A percentile compares a stretch with the other conserved stretches of the same genome.
These are phyloP conservation scores for Trichopoda pennipes DNA, from an alignment of 2,888 invertebrate genomes.

Conservation along the genomic window DNA sequence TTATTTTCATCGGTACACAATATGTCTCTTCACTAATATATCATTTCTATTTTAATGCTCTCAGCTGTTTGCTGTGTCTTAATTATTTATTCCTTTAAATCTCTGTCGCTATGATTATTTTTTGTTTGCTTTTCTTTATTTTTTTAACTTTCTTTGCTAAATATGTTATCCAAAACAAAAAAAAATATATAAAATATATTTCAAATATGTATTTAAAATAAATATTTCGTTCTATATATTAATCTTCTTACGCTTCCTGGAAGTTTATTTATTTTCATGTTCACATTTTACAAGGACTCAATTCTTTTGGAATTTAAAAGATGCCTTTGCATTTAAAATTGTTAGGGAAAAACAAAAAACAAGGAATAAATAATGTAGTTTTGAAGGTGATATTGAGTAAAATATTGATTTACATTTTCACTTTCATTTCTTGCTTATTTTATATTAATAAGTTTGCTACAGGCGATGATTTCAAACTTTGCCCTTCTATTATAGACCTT, in stretches of 20 bases:
- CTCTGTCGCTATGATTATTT: neutral
- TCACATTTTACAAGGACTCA: constrained; percentile 65
- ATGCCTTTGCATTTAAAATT: neutral
- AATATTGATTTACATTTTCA: constrained; percentile 49
- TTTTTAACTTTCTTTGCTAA: constrained; percentile 4
- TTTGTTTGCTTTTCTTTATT: neutral
- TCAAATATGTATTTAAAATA: no score
- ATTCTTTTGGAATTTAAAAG: constrained; percentile 18
- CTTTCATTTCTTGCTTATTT: constrained; percentile 26
- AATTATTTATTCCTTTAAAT: neutral
- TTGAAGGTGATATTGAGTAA: constrained; percentile 26
- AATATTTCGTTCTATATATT: constrained; percentile 10
- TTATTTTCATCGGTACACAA: no score
- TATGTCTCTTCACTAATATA: no score
- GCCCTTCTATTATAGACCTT: neutral
- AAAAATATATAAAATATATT: no score
- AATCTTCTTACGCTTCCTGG: constrained; percentile 31
- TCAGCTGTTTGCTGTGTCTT: no score
- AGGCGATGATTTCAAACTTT: constrained; percentile 28
- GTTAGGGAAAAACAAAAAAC: neutral
- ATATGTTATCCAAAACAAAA: no score
- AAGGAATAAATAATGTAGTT: constrained; percentile 24
- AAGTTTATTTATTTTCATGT: constrained; percentile 50
- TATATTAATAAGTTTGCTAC: constrained; percentile 19
- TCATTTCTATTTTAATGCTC: no score